Evolutionary conservation across 2,797 vertebrate species (phyloP).

Genomic region (Enteromius unitaeniatus): DNA sequence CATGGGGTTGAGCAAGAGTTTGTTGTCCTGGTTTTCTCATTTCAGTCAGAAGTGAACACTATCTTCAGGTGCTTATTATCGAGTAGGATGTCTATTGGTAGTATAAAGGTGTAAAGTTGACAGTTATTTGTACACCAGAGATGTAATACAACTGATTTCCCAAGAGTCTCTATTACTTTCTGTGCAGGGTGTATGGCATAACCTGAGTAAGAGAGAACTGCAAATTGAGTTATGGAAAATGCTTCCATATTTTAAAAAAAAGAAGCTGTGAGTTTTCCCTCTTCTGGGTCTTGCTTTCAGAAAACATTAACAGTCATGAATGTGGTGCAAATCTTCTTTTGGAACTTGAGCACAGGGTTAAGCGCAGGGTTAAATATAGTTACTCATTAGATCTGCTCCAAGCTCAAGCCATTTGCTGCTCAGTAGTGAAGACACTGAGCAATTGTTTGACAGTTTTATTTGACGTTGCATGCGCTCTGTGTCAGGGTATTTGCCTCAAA

Average conservation of each 20-base stretch:
- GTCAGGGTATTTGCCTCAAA: slow-evolving; percentile 24
- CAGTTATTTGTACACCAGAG: slow-evolving; percentile 5
- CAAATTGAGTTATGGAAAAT: slow-evolving; percentile 2
- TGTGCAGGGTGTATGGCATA: background rate
- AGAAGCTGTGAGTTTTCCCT: background rate
- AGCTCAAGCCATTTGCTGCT: slow-evolving; percentile 23
- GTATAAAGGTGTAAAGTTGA: slow-evolving; percentile 29
- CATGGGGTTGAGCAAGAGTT: slow-evolving; percentile 35
- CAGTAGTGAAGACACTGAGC: slow-evolving; percentile 23
- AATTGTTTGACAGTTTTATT: slow-evolving; percentile 34
- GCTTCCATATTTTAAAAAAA: slow-evolving; percentile 32
- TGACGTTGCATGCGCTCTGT: slow-evolving; percentile 7
- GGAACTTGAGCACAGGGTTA: slow-evolving; percentile 31
- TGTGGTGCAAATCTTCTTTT: slow-evolving; percentile 30
- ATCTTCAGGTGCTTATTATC: slow-evolving; percentile 7
- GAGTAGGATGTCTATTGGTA: background rate
- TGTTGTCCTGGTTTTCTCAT: slow-evolving; percentile 29
- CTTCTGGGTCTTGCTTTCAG: slow-evolving; percentile 16
- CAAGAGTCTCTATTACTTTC: slow-evolving; percentile 16
- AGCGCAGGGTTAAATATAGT: slow-evolving; percentile 37
- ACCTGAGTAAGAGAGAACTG: background rate
- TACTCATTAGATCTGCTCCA: slow-evolving; percentile 19
- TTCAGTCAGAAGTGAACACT: slow-evolving; percentile 18
- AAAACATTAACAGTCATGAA: slow-evolving; percentile 23
- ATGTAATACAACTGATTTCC: slow-evolving; percentile 6